Evolutionary conservation across 2,888 invertebrate genomes (phyloP).

Genomic region (Augochlorella aurata): DNA sequence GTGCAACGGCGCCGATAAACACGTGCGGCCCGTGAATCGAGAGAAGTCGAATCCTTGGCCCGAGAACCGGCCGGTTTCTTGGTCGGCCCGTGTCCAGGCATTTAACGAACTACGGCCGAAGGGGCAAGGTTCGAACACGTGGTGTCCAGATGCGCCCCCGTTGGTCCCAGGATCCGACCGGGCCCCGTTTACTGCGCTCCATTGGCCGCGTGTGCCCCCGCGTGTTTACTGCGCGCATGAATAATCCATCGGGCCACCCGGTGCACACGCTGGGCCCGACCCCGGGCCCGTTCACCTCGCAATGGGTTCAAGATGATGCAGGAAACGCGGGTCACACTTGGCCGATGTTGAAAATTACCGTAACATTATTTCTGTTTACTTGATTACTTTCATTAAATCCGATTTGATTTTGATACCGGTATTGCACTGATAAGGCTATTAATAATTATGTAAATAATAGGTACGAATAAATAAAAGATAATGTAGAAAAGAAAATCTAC

Average conservation of each 20-base stretch:
- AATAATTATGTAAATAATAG: too few relatives aligned
- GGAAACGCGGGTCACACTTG: background rate
- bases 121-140: slow-evolving; percentile 57
- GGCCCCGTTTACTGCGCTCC: slow-evolving; percentile 38
- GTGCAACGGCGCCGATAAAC: slow-evolving; percentile 48
- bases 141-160: slow-evolving; percentile 63
- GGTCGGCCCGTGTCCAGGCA: slow-evolving; percentile 5
- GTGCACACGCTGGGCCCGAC: slow-evolving; percentile 26
- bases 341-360: background rate
- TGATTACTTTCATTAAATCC: too few relatives aligned
- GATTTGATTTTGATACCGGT: too few relatives aligned
- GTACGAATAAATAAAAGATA: too few relatives aligned
- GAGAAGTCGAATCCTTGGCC: slow-evolving; percentile 12
- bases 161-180: slow-evolving; percentile 51
- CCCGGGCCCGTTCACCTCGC: slow-evolving; percentile 35
- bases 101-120: slow-evolving; percentile 13
- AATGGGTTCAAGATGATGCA: slow-evolving; percentile 38
- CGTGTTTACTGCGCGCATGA: slow-evolving; percentile 58
- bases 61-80: too few relatives aligned
- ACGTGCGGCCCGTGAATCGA: slow-evolving; percentile 36
- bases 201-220: slow-evolving; percentile 22
- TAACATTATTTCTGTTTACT: background rate
- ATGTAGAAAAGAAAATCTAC: too few relatives aligned
- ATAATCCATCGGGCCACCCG: slow-evolving; percentile 60
- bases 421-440: too few relatives aligned